Evolutionary conservation across 1,140 invertebrate species (phyloP).

Genomic region (Cydia pomonella): DNA sequence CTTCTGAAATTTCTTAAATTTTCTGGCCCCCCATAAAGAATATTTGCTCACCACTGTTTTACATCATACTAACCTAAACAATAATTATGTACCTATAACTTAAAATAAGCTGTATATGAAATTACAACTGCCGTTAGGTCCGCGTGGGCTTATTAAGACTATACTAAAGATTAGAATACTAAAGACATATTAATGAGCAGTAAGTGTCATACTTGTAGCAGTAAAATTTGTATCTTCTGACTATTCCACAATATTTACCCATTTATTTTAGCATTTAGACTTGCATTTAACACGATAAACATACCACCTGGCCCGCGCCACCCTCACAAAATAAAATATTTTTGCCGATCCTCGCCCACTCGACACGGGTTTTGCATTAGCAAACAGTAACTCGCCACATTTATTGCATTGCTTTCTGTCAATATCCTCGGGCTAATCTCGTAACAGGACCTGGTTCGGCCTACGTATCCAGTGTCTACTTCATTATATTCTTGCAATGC

Average conservation of each 20-base stretch:
- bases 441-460: constrained; percentile 34
- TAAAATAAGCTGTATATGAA: background rate
- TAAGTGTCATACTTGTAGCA: background rate
- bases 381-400: constrained; percentile 40
- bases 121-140: background rate
- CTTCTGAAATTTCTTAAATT: too few relatives aligned
- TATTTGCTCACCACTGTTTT: too few relatives aligned
- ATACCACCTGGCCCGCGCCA: constrained; percentile 37
- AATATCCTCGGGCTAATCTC: constrained; percentile 33
- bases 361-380: constrained; percentile 57
- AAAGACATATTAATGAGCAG: background rate
- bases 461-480: constrained; percentile 25
- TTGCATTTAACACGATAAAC: background rate
- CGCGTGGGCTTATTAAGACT: background rate
- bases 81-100: too few relatives aligned
- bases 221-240: background rate
- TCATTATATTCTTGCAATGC: constrained; percentile 23
- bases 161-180: background rate
- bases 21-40: too few relatives aligned
- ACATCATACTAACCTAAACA: too few relatives aligned
- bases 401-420: constrained; percentile 46
- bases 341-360: constrained; percentile 33
- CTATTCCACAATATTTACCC: background rate
- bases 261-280: constrained; percentile 1
- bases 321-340: constrained; percentile 49